A percentile compares a stretch with the other conserved stretches of the same genome.
Evolutionary conservation across 2,113 vertebrate species (phyloP).

Genomic region (Cavia aperea): DNA sequence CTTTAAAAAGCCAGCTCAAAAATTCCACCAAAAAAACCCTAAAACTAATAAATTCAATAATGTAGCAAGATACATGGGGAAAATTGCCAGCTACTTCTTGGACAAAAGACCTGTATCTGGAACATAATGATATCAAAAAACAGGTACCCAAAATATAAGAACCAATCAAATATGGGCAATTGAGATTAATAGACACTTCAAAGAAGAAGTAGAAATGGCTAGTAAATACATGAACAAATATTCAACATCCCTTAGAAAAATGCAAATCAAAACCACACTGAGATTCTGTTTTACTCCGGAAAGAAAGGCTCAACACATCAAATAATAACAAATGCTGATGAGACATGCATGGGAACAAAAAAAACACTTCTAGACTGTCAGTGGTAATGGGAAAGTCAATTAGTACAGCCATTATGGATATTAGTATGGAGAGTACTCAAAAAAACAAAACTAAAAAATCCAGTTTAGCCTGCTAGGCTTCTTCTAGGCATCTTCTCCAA

Average conservation of each 20-base stretch:
- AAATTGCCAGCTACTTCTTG: neutral
- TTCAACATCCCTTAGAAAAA: neutral
- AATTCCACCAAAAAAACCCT: neutral
- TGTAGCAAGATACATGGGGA: neutral
- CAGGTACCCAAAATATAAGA: neutral
- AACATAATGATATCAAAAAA: neutral
- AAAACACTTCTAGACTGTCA: neutral
- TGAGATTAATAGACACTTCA: neutral
- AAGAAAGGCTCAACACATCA: neutral
- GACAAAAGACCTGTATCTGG: neutral
- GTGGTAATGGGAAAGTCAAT: neutral
- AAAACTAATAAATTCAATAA: neutral
- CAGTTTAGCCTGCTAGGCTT: neutral
- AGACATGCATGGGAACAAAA: neutral
- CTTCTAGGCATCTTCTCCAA: neutral
- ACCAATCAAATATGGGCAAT: neutral
- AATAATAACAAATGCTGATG: neutral
- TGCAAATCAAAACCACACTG: neutral
- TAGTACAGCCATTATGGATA: neutral
- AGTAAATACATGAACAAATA: neutral
- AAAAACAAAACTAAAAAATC: neutral
- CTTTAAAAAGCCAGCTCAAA: neutral
- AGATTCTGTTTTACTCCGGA: neutral
- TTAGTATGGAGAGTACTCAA: neutral
- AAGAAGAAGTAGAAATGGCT: neutral